Conservation (phyloP, 1,140 invertebrate genomes). For the Heliconius nattereri region DNA sequence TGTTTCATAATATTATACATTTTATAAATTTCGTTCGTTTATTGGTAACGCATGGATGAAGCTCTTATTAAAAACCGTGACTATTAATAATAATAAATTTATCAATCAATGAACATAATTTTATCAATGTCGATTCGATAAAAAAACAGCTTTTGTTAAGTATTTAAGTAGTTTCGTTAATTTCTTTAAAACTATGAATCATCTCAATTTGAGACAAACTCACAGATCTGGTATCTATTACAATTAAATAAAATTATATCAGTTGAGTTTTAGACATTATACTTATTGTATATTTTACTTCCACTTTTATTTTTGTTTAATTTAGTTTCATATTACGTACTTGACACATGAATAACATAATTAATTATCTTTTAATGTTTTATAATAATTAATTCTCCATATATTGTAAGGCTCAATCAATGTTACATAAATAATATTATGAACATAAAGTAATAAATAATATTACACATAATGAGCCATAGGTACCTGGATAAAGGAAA, state of each 20-base stretch:
- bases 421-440: slow-evolving; percentile 1
- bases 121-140: background rate
- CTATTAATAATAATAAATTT: too few species aligned
- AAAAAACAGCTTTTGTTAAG: background rate
- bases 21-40: background rate
- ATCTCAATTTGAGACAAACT: background rate
- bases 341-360: too few species aligned
- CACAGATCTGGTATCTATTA: background rate
- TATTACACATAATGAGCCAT: slow-evolving; percentile 8
- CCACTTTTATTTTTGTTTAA: background rate
- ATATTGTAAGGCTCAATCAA: too few species aligned
- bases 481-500: slow-evolving; percentile 26
- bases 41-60: background rate
- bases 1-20: background rate
- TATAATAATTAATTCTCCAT: too few species aligned
- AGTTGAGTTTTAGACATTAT: background rate
- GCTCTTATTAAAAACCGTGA: background rate
- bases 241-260: background rate
- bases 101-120: background rate
- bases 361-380: too few species aligned
- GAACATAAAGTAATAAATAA: slow-evolving; percentile 3
- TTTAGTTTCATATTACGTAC: too few species aligned
- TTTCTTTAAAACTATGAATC: background rate
- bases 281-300: background rate
- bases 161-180: too few species aligned